Evolutionary conservation across 2,113 vertebrate genomes (phyloP), one percentile per base, ranked within the genome.

Genomic region (Albula goreensis): DNA sequence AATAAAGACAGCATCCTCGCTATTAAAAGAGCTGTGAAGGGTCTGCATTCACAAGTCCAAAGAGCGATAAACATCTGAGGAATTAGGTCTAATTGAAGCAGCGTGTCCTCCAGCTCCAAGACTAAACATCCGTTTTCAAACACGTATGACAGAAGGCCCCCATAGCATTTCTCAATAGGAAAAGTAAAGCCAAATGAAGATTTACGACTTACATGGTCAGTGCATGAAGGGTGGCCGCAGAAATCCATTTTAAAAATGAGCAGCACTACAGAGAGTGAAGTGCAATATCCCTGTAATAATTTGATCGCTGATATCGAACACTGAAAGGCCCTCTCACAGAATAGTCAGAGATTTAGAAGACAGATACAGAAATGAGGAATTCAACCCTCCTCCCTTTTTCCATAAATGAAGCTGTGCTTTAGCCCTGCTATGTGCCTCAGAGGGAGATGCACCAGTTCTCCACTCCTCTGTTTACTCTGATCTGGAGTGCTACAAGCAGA

Each of bases 111-210:
- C 41, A 17, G 22, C 83, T 31, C 15, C 50, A 25, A 85, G 70
- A 85, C 83, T 78, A 77, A 70, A 84, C 83, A 84, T 78, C 83
- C 74, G 12, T 53, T 78, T 19, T 63, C 56, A 50, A 50, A 85
- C 78, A 60, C 41, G 5, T 10, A 41, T 63, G 63, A 31, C 48
- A 50, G 52, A 80, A 13, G 53, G 83, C n/a, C 9, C 50, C 51
- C 50, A 11, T 15, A 74, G 50, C 50, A 49, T 4, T 12, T 22
- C 22, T 48, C 22, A 80, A 15, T 17, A 81, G 80, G 51, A 56
- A 11, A 31, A 31, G 51, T 19, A 56, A 81, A 80, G 31, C 48
- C 41, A 5, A 80, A 80, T 49, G 4, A 49, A 49, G 31, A 8
- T 80, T 15, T n/a, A 5, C 12, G 15, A 11, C 78, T 80, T 11